Percentiles rank a stretch among this genome's conserved stretches.
Evolutionary conservation across 1,140 invertebrate species (phyloP).

Genomic region (Zaprionus gabonicus): DNA sequence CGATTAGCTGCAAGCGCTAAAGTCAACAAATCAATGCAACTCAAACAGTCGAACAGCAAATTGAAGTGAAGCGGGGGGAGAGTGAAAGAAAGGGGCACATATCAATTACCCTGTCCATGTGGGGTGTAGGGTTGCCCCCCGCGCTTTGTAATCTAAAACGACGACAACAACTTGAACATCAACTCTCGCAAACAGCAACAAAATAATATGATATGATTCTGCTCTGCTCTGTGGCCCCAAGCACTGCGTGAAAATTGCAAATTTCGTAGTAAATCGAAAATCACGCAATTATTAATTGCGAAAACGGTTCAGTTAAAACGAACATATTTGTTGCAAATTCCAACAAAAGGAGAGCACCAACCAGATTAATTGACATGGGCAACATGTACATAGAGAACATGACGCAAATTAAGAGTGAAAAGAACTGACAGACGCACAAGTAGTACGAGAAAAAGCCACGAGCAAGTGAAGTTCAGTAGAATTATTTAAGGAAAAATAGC

Average conservation of each 20-base stretch:
- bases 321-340: constrained; percentile 27
- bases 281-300: constrained; percentile 69
- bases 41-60: constrained; percentile 51
- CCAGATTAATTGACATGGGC: neutral
- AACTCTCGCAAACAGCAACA: neutral
- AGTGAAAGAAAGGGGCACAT: neutral
- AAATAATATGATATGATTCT: constrained; percentile 8
- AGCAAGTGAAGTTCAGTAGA: too few relatives aligned
- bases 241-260: constrained; percentile 66
- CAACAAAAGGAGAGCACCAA: neutral
- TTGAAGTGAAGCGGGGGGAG: neutral
- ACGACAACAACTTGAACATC: neutral
- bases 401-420: neutral
- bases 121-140: neutral
- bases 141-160: neutral
- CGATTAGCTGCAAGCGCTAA: constrained; percentile 72
- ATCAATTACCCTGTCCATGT: neutral
- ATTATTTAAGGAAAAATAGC: neutral
- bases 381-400: neutral
- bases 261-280: constrained; percentile 64
- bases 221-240: constrained; percentile 32
- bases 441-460: too few relatives aligned
- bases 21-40: constrained; percentile 77
- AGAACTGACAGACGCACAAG: neutral
- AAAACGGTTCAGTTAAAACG: constrained; percentile 58